Percentiles rank a stretch among this genome's conserved stretches.
Evolutionary conservation across 1,140 invertebrate genomes (phyloP).

Genomic region (Brachionus calyciflorus): DNA sequence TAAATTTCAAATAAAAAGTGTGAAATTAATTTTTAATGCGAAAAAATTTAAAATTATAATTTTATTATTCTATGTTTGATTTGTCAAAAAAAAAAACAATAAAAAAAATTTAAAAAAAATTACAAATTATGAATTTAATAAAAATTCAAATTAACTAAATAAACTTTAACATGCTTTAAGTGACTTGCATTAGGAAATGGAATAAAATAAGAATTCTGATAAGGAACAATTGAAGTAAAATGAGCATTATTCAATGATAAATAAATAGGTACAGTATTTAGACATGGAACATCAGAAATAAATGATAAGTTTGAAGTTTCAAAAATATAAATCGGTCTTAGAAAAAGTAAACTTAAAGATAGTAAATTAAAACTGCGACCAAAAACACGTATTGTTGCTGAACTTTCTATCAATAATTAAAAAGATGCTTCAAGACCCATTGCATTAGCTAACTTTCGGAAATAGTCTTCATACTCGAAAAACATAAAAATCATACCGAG

Average conservation of each 20-base stretch:
- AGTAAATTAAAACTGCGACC: conserved; percentile 4
- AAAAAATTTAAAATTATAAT: not conserved
- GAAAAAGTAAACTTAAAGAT: not conserved
- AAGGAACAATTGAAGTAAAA: not conserved
- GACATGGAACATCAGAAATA: not conserved
- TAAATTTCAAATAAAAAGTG: not conserved
- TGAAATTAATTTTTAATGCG: not conserved
- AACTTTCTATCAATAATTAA: not conserved
- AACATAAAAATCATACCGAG: not conserved
- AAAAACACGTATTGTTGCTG: not conserved
- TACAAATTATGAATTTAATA: no score
- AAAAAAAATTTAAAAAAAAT: not conserved
- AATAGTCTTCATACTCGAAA: conserved; percentile 1
- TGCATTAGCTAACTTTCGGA: no score
- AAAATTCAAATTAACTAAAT: no score
- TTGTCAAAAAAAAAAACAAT: not conserved
- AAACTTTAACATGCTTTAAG: not conserved
- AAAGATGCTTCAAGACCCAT: not conserved
- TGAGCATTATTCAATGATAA: not conserved
- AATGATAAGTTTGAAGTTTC: not conserved
- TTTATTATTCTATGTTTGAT: not conserved
- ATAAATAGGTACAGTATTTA: conserved; percentile 6
- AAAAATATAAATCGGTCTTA: not conserved
- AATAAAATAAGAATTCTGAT: no score
- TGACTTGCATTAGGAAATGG: not conserved